phyloP scores from a whole-genome alignment of 2,797 vertebrate genomes.

The Peromyscus attwateri region DNA sequence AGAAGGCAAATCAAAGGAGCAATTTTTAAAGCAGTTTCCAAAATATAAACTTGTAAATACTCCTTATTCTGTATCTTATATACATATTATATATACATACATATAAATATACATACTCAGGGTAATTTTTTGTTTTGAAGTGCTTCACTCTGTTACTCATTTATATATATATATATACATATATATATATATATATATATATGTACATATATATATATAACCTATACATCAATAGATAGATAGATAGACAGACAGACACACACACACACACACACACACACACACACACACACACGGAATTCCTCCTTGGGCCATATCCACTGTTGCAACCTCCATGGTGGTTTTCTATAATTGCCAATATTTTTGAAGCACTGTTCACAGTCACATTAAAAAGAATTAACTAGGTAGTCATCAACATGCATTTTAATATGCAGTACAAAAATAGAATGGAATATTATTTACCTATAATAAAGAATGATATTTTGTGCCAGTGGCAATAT shows the following conservation, averaged over 20 bases:
- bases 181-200: too few species aligned
- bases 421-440: neutral
- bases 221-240: too few species aligned
- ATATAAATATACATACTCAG: neutral
- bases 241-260: too few species aligned
- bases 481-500: neutral
- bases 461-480: neutral
- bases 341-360: neutral
- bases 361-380: neutral
- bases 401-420: neutral
- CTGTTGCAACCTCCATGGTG: neutral
- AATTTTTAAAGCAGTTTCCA: constrained; percentile 41
- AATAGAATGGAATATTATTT: neutral
- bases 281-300: neutral
- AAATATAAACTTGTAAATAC: neutral
- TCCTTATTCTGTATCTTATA: neutral
- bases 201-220: too few species aligned
- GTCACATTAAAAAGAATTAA: neutral
- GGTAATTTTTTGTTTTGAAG: neutral
- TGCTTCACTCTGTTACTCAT: neutral
- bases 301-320: neutral
- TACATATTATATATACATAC: neutral
- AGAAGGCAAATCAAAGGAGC: neutral
- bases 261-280: neutral
- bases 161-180: too few species aligned